Evolutionary conservation across 2,888 invertebrate species (phyloP).

Genomic region (Heliothis peltigera): DNA sequence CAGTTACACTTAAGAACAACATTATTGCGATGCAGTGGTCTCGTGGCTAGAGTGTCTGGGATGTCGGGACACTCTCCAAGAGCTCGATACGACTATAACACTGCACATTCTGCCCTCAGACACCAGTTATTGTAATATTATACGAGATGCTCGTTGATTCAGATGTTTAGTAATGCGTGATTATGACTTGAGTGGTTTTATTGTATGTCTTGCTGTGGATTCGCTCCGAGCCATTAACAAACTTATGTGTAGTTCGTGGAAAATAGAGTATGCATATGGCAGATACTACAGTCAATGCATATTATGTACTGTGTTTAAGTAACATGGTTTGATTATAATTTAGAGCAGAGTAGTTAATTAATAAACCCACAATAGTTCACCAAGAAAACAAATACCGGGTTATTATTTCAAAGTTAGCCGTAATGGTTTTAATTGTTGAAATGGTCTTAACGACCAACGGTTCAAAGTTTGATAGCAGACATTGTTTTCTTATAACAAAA

Average conservation of each 20-base stretch:
- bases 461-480: slow-evolving; percentile 53
- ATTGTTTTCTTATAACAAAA: slow-evolving; percentile 64
- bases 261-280: background rate
- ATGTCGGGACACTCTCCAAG: slow-evolving; percentile 67
- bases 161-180: slow-evolving; percentile 63
- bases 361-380: slow-evolving; percentile 8
- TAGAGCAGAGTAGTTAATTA: background rate
- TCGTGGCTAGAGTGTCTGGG: slow-evolving; percentile 67
- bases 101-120: slow-evolving; percentile 73
- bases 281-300: background rate
- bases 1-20: slow-evolving; percentile 77
- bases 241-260: background rate
- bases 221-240: slow-evolving; percentile 15
- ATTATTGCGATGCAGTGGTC: slow-evolving; percentile 76
- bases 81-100: slow-evolving; percentile 78
- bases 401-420: slow-evolving; percentile 16
- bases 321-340: background rate
- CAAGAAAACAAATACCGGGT: slow-evolving; percentile 7
- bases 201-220: slow-evolving; percentile 29
- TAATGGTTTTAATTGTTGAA: slow-evolving; percentile 24
- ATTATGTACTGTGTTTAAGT: background rate
- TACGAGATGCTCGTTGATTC: slow-evolving; percentile 64
- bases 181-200: slow-evolving; percentile 51
- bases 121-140: slow-evolving; percentile 71
- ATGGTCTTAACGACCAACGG: slow-evolving; percentile 23